Evolutionary conservation across 2,797 vertebrate species (phyloP), one percentile per base, ranked within the genome.

Genomic region (Phyllotis vaccarum): DNA sequence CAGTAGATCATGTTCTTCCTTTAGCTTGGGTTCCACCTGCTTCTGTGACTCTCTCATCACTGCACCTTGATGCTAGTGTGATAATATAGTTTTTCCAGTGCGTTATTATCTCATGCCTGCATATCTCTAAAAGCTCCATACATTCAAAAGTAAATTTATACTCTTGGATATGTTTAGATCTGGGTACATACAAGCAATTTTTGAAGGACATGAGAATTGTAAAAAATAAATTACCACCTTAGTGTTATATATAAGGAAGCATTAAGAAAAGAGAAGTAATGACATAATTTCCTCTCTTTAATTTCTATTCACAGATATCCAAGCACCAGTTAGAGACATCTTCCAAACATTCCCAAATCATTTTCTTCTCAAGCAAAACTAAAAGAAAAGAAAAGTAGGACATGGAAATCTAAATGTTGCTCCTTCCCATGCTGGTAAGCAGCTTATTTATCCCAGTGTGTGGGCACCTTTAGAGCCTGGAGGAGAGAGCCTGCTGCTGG

Each of bases 371-470:
- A 98, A 97, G 98, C 74, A 78, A 89, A 96, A 64, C 96, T 98
- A 97, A 78, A 54, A 97, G 98, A 98, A 98, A 98, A 98, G 98
- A 95, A 97, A 98, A 98, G 98, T 98, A 98, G 97, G 95, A 98
- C 91, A 97, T 94, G 97, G 96, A 96, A 97, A 96, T 98, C 97
- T 97, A 98, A 98, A 98, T 98, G 97, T 98, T 95, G 96, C 98
- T 98, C 97, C 93, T 98, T 97, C 98, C 98, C 97, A 96, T 96
- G 97, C 98, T 98, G 98, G 95, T 98, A 98, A 98, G 98, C 98
- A 97, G 98, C 97, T 98, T 98, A 98, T 98, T 98, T 98, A 98
- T 97, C 98, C 92, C 98, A 98, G 98, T 95, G 11, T 98, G 98
- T 97, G 96, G 96, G 95, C 97, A 98, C 98, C 98, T 98, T 98